Percentiles rank a stretch among this genome's conserved stretches.
These are phyloP conservation scores for Corythornis vintsioides DNA, from an alignment of 2,113 vertebrate genomes.

Conservation along the genomic window DNA sequence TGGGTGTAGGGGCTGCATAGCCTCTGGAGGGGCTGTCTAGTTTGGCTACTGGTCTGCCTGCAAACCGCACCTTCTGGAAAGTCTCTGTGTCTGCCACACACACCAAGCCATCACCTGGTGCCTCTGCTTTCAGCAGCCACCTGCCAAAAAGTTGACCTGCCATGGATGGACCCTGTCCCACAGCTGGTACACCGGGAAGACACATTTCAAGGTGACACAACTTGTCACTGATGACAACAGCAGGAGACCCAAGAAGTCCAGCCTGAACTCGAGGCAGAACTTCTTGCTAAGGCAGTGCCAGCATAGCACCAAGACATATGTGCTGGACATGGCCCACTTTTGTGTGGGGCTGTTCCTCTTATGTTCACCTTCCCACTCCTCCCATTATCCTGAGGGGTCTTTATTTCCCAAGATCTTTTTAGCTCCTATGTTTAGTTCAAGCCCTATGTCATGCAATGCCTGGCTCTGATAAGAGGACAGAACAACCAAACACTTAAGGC, in stretches of 20 bases:
- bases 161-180: not conserved
- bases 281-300: accelerated
- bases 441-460: not conserved
- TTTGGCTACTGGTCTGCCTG: not conserved
- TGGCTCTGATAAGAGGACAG: not conserved
- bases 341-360: not conserved
- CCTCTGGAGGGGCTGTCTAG: accelerated
- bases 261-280: not conserved
- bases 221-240: not conserved
- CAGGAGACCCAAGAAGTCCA: not conserved
- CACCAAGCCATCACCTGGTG: not conserved
- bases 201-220: accelerated
- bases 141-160: not conserved
- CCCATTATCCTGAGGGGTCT: not conserved
- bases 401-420: not conserved
- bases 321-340: not conserved
- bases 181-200: accelerated
- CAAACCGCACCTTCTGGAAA: not conserved
- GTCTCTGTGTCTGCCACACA: accelerated
- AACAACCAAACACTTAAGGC: not conserved
- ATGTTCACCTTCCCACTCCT: not conserved
- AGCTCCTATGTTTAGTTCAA: not conserved
- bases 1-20: not conserved
- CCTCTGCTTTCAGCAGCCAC: not conserved
- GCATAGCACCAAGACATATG: accelerated